Evolutionary conservation across 2,888 invertebrate species (phyloP), one percentile per base, ranked within the genome.

Genomic region (Arge pagana): DNA sequence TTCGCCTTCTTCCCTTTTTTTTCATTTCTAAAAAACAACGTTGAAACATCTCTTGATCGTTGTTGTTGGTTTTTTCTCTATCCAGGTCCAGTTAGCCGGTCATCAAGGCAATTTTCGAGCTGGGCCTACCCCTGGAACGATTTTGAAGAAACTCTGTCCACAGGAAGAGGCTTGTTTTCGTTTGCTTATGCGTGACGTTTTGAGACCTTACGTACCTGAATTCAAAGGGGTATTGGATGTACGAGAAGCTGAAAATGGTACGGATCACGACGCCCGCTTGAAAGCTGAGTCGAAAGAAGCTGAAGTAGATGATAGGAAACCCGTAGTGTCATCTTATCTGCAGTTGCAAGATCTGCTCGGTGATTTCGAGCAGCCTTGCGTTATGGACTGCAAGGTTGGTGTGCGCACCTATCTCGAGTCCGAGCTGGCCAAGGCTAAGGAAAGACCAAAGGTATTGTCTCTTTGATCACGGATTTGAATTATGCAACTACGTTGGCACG

Each of bases 351-450:
- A 96, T 79, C 81, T 96, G 45, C 80, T 96, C 52, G 91, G 93
- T 57, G 92, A 92, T 72, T 96, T 95, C 75, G 86, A 89, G 64
- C 87, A 90, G 55, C 96, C 96, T 0, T 96, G 93, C 72, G 95
- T 96, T 2, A 96, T 96, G 96, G 96, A 96, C 79, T 93, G 96
- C 77, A 96, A 96, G 79, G 88, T 96, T 62, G 96, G 96, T 24
- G 92, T 95, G 23, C 82, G 96, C 65, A 96, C 96, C 0, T 97
- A 96, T 75, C 80, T 96, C 55, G 96, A 96, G 76, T 94, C 96
- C 67, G 96, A 97, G 77, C 81, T 96, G 6, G 90, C 92, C 15
- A 96, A 96, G 77, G 96, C 96, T 7, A 92, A 95, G 73, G 93
- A 95, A 73, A 94, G 95, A 77, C 95, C 95, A 15, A 94, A 93